Evolutionary conservation across 1,140 invertebrate genomes (phyloP), one percentile per base, ranked within the genome.

Genomic region (Drosophila eugracilis): DNA sequence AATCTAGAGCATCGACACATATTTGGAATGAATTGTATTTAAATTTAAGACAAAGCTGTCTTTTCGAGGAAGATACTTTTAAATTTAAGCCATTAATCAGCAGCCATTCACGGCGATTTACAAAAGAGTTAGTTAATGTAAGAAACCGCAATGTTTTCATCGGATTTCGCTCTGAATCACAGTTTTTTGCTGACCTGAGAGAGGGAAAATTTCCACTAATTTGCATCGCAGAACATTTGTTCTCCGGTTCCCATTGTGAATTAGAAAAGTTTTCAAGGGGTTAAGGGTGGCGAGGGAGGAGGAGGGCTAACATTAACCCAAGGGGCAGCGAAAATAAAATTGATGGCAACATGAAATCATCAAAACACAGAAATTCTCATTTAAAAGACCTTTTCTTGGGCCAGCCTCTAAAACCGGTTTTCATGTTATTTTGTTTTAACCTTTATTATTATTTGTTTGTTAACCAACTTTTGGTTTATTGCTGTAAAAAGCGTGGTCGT

Each of bases 271-370:
- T 63, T 17, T 22, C 21, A 10, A 9, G 55, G 22, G 41, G 39
- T 42, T 34, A 42, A 32, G 12, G 0, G 48, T 6, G n/a, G n/a
- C n/a, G n/a, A n/a, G n/a, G n/a, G n/a, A n/a, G n/a, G n/a, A n/a
- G n/a, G n/a, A n/a, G n/a, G n/a, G n/a, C n/a, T n/a, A n/a, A n/a
- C n/a, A n/a, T n/a, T n/a, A n/a, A n/a, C n/a, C n/a, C n/a, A n/a
- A n/a, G 24, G 9, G 28, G 48, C 24, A 5, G 21, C 21, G 36
- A 42, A 59, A 73, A 59, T 55, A 28, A 54, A 26, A 74, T 74
- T 74, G 63, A 52, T 76, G 36, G 49, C 54, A 37, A 66, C 42
- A 72, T 85, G 80, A 86, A 85, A 77, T 85, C 81, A 86, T 85
- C 80, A 86, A 42, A 53, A 66, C 36, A 26, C 22, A 44, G 42